Evolutionary conservation across 2,888 invertebrate genomes (phyloP), one percentile per base, ranked within the genome.

Genomic region (Meteorus cinctellus): DNA sequence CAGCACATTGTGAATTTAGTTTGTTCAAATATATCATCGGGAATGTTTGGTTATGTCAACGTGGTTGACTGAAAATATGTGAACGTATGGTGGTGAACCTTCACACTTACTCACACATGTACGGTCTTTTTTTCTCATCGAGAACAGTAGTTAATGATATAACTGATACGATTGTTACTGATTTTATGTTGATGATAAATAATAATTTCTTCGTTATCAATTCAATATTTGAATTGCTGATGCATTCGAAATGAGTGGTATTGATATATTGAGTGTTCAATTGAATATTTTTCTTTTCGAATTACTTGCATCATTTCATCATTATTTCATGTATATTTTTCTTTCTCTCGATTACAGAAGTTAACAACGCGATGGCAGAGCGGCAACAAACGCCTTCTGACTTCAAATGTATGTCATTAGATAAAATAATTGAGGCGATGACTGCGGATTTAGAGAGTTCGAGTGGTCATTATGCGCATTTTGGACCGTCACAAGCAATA

Each of bases 351-450:
- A 36, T 72, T 72, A 14, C 75, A 77, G 72, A 80, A 67, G 66
- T 72, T 72, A 31, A 27, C 69, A 67, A 60, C 72, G 75, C 75
- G 45, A 83, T 83, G 83, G 83, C 78, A 55, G 83, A 82, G 55
- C 80, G 75, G 74, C 80, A 81, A 72, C 86, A 85, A 75, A 80
- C 85, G 19, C 83, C 86, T 19, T 80, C 86, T 27, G 86, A 85
- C 48, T 84, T 86, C 67, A 87, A 87, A 67, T 85, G 83, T 27
- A 86, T 89, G 83, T 87, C 88, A 3, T 79, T 92, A 82, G 92
- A 92, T 81, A 92, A 93, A 85, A 92, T 92, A 77, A 92, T 92
- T 75, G 92, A 92, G 81, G 91, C 92, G 81, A 92, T 92, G 91
- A 92, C 92, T 48, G 91, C 92, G 19, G 92, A 92, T 85, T 90